These are phyloP conservation scores for Saturnia japonica DNA, from an alignment of 2,888 invertebrate species.

Conservation along the genomic window DNA sequence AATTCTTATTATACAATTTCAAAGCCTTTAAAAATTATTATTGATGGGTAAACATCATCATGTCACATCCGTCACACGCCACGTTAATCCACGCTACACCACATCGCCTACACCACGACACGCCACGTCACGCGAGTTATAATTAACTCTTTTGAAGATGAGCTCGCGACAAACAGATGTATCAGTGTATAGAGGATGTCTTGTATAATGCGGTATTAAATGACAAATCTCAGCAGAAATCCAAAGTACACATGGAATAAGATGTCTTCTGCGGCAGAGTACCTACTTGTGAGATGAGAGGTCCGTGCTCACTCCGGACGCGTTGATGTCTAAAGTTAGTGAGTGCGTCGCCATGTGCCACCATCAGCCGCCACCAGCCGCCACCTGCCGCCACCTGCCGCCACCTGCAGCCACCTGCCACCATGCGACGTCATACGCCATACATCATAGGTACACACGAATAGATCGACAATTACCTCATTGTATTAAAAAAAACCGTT, in stretches of 20 bases:
- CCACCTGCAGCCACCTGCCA: no score
- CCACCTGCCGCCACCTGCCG: no score
- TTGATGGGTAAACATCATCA: no score
- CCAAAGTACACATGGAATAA: not conserved
- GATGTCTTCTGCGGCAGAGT: not conserved
- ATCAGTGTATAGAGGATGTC: not conserved
- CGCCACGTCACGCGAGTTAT: no score
- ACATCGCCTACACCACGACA: no score
- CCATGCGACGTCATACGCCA: no score
- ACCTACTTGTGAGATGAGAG: not conserved
- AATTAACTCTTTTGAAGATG: no score
- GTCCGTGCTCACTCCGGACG: slow-evolving; percentile 17
- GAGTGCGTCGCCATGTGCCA: not conserved
- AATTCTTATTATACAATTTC: no score
- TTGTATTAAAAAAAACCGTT: not conserved
- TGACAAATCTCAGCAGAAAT: not conserved
- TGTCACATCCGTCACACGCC: no score
- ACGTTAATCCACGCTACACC: no score
- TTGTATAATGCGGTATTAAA: not conserved
- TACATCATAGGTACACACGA: not conserved
- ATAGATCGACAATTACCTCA: not conserved
- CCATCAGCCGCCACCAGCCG: no score
- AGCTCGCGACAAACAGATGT: not conserved
- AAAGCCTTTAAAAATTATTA: no score
- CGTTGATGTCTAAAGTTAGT: slow-evolving; percentile 42